A percentile compares a stretch with the other conserved stretches of the same genome.
phyloP scores from a whole-genome alignment of 2,888 invertebrate species.

The Callyntrura guangdongensis region DNA sequence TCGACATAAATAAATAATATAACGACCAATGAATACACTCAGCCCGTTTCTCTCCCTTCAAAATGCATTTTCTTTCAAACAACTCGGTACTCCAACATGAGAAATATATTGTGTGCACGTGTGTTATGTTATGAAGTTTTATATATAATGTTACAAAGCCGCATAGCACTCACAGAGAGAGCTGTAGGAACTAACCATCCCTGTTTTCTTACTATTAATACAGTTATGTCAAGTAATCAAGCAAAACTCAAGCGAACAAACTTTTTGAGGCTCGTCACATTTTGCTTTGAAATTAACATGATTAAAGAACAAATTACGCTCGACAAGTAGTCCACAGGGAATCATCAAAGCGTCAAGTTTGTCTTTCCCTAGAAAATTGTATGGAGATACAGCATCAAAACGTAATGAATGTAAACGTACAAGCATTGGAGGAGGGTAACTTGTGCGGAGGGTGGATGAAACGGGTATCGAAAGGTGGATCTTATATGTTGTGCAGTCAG shows the following conservation, averaged over 20 bases:
- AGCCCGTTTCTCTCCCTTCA: not conserved
- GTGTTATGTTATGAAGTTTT: too few species aligned
- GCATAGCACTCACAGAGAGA: too few species aligned
- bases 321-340: slow-evolving; percentile 83
- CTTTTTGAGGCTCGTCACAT: slow-evolving; percentile 65
- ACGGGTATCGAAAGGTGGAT: not conserved
- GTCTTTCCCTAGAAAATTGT: slow-evolving; percentile 72
- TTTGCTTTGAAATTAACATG: slow-evolving; percentile 84
- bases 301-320: slow-evolving; percentile 85
- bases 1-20: too few species aligned
- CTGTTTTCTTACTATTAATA: slow-evolving; percentile 1
- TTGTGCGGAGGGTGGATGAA: not conserved
- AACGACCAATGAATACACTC: too few species aligned
- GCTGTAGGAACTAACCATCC: not conserved
- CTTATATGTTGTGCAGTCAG: not conserved
- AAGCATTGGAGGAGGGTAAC: not conserved
- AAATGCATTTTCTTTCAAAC: not conserved
- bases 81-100: not conserved
- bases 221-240: slow-evolving; percentile 33
- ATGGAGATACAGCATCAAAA: not conserved
- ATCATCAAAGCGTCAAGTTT: slow-evolving; percentile 84
- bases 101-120: too few species aligned
- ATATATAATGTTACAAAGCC: too few species aligned
- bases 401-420: slow-evolving; percentile 6
- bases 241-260: slow-evolving; percentile 53